Percentiles rank a stretch among this genome's conserved stretches.
phyloP scores from a whole-genome alignment of 2,797 vertebrate genomes.

The Sebastes paucispinis region DNA sequence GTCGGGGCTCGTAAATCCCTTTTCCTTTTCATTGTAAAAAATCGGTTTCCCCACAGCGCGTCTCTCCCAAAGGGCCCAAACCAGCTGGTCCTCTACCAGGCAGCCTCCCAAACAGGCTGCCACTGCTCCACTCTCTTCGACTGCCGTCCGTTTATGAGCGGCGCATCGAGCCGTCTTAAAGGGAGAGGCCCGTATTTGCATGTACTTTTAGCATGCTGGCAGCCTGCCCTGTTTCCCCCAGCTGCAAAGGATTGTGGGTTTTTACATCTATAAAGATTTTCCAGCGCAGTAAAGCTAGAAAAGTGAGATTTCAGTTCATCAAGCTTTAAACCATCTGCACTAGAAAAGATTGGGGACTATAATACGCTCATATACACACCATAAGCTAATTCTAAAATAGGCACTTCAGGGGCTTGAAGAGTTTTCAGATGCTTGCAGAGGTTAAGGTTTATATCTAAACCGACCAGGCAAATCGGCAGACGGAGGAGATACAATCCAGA shows the following conservation, averaged over 20 bases:
- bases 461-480: constrained; percentile 25
- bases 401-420: constrained; percentile 68
- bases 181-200: constrained; percentile 73
- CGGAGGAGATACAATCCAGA: constrained; percentile 16
- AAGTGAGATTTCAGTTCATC: constrained; percentile 83
- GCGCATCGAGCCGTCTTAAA: constrained; percentile 61
- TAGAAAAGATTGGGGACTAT: constrained; percentile 71
- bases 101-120: constrained; percentile 65
- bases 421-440: constrained; percentile 67
- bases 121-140: constrained; percentile 49
- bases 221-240: constrained; percentile 78
- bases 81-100: constrained; percentile 68
- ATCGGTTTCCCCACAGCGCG: constrained; percentile 56
- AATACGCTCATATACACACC: constrained; percentile 72
- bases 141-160: constrained; percentile 72
- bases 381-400: constrained; percentile 80
- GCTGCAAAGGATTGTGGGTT: constrained; percentile 86
- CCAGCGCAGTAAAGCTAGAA: constrained; percentile 80
- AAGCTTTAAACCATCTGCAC: constrained; percentile 84
- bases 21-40: constrained; percentile 79
- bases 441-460: constrained; percentile 52
- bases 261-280: constrained; percentile 84
- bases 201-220: constrained; percentile 81
- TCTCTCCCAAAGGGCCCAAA: constrained; percentile 60
- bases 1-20: constrained; percentile 79